Percentiles rank a stretch among this genome's conserved stretches.
Evolutionary conservation across 2,797 vertebrate genomes (phyloP).

Genomic region (Oryzias sinensis): DNA sequence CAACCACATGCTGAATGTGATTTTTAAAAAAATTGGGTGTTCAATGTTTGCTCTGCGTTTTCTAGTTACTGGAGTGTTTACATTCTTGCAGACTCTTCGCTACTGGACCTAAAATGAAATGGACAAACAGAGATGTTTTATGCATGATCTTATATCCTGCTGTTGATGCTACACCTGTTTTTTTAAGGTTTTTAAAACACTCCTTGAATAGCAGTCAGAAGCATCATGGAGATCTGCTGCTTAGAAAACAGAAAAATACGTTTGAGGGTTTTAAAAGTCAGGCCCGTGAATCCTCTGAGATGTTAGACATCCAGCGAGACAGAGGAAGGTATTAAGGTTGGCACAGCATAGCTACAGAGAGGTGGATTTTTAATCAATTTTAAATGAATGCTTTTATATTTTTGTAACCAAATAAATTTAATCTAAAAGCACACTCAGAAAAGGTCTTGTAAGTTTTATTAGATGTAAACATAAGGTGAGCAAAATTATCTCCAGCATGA

Average conservation of each 20-base stretch:
- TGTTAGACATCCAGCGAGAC: conserved; percentile 26
- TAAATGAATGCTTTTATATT: no score
- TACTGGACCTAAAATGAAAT: conserved; percentile 48
- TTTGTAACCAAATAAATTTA: no score
- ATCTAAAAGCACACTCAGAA: no score
- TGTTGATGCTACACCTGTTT: conserved; percentile 31
- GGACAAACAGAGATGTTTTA: conserved; percentile 54
- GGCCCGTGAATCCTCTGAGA: conserved; percentile 4
- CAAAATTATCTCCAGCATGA: no score
- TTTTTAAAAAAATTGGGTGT: not conserved
- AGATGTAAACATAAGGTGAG: no score
- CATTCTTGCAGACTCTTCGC: conserved; percentile 35
- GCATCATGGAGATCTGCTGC: conserved; percentile 13
- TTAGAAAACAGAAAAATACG: conserved; percentile 17
- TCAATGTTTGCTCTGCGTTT: conserved; percentile 10
- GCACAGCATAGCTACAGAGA: conserved; percentile 7
- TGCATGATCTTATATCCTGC: conserved; percentile 55
- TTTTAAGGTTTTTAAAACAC: conserved; percentile 43
- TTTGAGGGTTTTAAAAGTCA: conserved; percentile 18
- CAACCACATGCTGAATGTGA: no score
- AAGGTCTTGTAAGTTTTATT: no score
- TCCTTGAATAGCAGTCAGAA: conserved; percentile 9
- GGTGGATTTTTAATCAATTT: no score
- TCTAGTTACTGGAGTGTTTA: conserved; percentile 45
- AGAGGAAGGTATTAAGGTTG: conserved; percentile 2